A percentile compares a stretch with the other conserved stretches of the same genome.
Conservation (phyloP, 2,888 invertebrate genomes). For the Metacarcinus magister region DNA sequence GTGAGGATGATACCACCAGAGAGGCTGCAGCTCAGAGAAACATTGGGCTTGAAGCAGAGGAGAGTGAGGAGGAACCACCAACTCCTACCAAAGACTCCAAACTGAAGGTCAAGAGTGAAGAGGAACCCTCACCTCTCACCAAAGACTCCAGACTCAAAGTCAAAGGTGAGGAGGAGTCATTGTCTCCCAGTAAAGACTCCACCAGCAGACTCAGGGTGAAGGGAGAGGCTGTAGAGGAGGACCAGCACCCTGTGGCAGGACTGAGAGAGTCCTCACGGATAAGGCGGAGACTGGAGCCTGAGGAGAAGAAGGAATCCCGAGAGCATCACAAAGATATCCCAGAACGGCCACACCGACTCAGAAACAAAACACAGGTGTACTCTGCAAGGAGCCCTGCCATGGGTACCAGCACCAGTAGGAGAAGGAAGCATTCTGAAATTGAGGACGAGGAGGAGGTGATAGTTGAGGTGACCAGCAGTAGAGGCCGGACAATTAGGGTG, state of each 20-base stretch:
- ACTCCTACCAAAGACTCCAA: conserved; percentile 45
- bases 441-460: conserved; percentile 68
- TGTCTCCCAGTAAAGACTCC: conserved; percentile 51
- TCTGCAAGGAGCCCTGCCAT: background rate
- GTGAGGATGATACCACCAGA: conserved; percentile 64
- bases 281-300: conserved; percentile 63
- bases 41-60: conserved; percentile 51
- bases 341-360: conserved; percentile 70
- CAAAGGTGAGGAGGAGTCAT: conserved; percentile 52
- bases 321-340: background rate
- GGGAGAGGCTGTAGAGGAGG: conserved; percentile 19
- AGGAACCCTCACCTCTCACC: background rate
- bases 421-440: conserved; percentile 76
- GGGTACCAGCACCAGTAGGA: conserved; percentile 49
- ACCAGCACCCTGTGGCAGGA: background rate
- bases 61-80: conserved; percentile 59
- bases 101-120: conserved; percentile 47
- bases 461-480: conserved; percentile 13
- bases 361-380: conserved; percentile 65
- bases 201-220: conserved; percentile 66
- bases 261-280: conserved; percentile 70
- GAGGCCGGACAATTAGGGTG: conserved; percentile 49
- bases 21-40: conserved; percentile 54
- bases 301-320: conserved; percentile 60
- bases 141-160: conserved; percentile 37